Evolutionary conservation across 53 echinoderm and acorn worm species (phyloP).

Genomic region (Apostichopus leukothele): DNA sequence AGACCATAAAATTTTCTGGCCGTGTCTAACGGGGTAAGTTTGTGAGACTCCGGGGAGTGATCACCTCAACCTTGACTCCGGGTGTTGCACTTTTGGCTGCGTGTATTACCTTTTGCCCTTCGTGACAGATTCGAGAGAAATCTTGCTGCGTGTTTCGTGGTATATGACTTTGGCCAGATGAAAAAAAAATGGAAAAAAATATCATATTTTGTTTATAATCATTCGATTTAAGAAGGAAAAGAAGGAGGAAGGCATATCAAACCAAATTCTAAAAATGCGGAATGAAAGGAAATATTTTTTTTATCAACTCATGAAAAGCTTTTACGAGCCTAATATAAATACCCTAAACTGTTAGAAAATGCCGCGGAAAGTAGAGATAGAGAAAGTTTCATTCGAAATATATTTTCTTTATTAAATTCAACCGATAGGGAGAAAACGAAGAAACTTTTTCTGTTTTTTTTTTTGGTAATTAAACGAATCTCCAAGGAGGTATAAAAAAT

Average conservation of each 20-base stretch:
- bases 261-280: background rate
- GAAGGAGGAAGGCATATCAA: background rate
- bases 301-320: background rate
- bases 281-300: background rate
- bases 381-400: background rate
- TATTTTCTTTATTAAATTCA: background rate
- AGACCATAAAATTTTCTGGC: slow-evolving; percentile 49
- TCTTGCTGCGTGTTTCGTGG: background rate
- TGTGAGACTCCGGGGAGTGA: slow-evolving; percentile 39
- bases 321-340: slow-evolving; percentile 20
- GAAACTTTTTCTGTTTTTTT: background rate
- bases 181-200: background rate
- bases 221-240: background rate
- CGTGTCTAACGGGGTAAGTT: slow-evolving; percentile 45
- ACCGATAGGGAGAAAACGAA: background rate
- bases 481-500: background rate
- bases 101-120: slow-evolving; percentile 39
- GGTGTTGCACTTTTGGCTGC: slow-evolving; percentile 30
- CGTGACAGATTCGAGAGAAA: slow-evolving; percentile 23
- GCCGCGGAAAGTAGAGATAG: background rate
- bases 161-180: slow-evolving; percentile 7
- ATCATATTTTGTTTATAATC: slow-evolving; percentile 45
- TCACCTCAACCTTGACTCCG: slow-evolving; percentile 49
- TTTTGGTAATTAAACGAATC: background rate
- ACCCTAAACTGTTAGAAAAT: slow-evolving; percentile 8